A percentile compares a stretch with the other conserved stretches of the same genome.
Evolutionary conservation across 2,797 vertebrate species (phyloP).

Genomic region (Gobio occitaniae): DNA sequence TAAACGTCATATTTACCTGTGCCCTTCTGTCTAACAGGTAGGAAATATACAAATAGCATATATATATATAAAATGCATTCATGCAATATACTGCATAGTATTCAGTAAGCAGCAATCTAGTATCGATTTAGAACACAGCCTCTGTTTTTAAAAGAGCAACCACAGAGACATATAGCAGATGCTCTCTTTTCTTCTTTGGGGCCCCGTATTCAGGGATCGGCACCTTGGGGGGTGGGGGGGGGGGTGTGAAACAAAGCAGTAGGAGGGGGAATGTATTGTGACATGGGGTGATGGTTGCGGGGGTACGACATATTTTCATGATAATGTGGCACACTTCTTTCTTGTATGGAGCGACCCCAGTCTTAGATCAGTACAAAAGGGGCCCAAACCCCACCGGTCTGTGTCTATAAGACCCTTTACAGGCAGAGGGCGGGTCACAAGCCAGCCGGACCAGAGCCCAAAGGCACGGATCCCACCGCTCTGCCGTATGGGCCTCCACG

Average conservation of each 20-base stretch:
- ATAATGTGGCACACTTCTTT: conserved; percentile 77
- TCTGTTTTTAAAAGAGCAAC: conserved; percentile 53
- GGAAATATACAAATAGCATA: too few relatives aligned
- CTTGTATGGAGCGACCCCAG: conserved; percentile 66
- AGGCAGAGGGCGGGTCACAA: conserved; percentile 60
- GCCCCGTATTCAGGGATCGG: conserved; percentile 75
- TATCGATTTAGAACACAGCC: conserved; percentile 12
- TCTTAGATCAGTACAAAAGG: conserved; percentile 66
- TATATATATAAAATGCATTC: neutral
- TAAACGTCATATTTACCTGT: too few relatives aligned
- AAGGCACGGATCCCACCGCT: conserved; percentile 64
- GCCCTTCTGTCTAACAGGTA: too few relatives aligned
- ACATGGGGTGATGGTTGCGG: conserved; percentile 56
- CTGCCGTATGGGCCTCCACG: conserved; percentile 66
- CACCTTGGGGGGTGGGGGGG: conserved; percentile 75
- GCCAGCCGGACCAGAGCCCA: conserved; percentile 71
- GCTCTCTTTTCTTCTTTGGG: conserved; percentile 75
- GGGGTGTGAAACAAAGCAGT: neutral
- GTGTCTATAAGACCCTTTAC: conserved; percentile 36
- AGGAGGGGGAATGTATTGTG: conserved; percentile 51
- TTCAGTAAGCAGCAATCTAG: conserved; percentile 2
- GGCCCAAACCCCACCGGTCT: conserved; percentile 43
- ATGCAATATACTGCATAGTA: neutral
- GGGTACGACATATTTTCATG: conserved; percentile 53
- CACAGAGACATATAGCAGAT: conserved; percentile 76